Evolutionary conservation across 2,888 invertebrate genomes (phyloP).

Genomic region (Lithosia quadra): DNA sequence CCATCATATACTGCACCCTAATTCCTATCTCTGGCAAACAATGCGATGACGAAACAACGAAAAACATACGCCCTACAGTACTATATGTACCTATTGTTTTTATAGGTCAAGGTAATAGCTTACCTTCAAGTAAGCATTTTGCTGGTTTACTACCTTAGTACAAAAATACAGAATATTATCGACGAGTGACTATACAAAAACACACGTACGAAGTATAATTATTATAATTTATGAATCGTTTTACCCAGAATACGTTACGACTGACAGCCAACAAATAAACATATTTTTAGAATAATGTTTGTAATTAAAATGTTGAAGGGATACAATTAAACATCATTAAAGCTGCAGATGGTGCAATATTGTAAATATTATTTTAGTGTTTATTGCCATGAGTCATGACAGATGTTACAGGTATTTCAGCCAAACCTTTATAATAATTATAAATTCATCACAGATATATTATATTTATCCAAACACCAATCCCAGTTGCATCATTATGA

Average conservation of each 20-base stretch:
- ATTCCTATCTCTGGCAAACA: too few relatives aligned
- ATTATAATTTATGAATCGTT: not conserved
- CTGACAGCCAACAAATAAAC: not conserved
- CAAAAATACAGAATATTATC: not conserved
- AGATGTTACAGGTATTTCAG: not conserved
- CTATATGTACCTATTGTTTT: too few relatives aligned
- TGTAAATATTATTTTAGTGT: slow-evolving; percentile 12
- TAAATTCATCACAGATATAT: too few relatives aligned
- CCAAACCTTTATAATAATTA: not conserved
- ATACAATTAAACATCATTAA: slow-evolving; percentile 4
- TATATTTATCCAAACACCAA: too few relatives aligned
- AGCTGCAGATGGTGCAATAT: not conserved
- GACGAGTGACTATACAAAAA: not conserved
- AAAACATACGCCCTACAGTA: too few relatives aligned
- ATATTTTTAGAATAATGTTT: slow-evolving; percentile 9
- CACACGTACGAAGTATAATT: not conserved
- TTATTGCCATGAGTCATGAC: slow-evolving; percentile 8
- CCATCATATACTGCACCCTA: too few relatives aligned
- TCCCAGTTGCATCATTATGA: too few relatives aligned
- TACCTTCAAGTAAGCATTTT: not conserved
- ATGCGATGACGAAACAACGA: too few relatives aligned
- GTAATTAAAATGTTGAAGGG: slow-evolving; percentile 7
- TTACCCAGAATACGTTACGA: not conserved
- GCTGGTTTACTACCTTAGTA: not conserved
- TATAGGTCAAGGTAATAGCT: too few relatives aligned